Base-by-base conservation (phyloP, 2,888 invertebrate species). In the Dichetophora obliterata region DNA sequence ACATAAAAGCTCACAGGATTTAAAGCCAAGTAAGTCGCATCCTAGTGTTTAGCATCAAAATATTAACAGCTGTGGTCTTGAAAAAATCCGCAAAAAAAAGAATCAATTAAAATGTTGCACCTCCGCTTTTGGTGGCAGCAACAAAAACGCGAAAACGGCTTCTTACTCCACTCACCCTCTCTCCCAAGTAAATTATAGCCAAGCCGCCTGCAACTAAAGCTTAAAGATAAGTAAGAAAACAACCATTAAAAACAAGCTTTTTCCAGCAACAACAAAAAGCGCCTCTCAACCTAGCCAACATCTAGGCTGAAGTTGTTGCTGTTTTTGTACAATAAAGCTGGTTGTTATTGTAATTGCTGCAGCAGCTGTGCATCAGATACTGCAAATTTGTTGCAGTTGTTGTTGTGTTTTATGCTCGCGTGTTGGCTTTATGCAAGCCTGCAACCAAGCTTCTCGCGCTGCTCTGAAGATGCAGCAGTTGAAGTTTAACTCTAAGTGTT, bases 21-120 rank as follows among this genome's bases (percentile, higher is more conserved):
- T 63, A 48, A 6, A 73, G 27, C 61, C 59, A 73, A 63, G 72
- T 73, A 73, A 73, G 72, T 73, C 19, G 31, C 16, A 73, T 50
- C 43, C 43, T 63, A 48, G 43, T n/a, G 50, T 48, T 63, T 73
- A 73, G 61, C 59, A 50, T 5, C 61, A 54, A 73, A 61, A 48
- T 27, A 48, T 22, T 11, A 70, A 61, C 72, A 73, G 48, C 50
- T 73, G 72, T 43, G 19, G 9, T 48, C 34, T 19, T 16, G n/a
- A 43, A 50, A 69, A 69, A 50, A 3, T 31, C n/a, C 31, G 16
- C 1, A 57, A 19, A 50, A n/a, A 16, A 16, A 69, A 70, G 57
- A 34, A 16, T 27, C 4, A 27, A 59, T 11, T n/a, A 50, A 54
- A 27, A 9, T 69, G 31, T 37, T 68, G 68, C 50, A 31, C 16